These are phyloP conservation scores for Phalanger gymnotis DNA, from an alignment of 2,797 vertebrate species.

Conservation along the genomic window DNA sequence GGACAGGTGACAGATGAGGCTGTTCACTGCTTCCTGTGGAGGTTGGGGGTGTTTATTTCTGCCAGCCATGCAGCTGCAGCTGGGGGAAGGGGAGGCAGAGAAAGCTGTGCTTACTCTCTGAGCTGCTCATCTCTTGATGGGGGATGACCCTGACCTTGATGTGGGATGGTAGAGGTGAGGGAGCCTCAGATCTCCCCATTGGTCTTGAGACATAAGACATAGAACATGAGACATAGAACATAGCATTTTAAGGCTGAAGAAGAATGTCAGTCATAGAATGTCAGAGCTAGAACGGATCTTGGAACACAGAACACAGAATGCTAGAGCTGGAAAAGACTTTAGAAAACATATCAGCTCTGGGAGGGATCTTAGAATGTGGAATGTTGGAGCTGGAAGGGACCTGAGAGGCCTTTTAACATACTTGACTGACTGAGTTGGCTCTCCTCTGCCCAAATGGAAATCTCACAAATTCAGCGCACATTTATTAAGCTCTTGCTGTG, in stretches of 20 bases:
- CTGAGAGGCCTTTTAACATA: not conserved
- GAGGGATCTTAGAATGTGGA: not conserved
- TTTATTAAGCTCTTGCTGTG: not conserved
- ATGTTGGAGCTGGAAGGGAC: not conserved
- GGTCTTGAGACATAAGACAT: not conserved
- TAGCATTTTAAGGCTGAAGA: not conserved
- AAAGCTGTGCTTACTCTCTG: not conserved
- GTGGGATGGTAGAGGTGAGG: not conserved
- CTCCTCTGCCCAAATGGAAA: not conserved
- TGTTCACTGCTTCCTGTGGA: not conserved
- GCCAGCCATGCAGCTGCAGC: not conserved
- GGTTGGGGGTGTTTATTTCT: constrained; percentile 1
- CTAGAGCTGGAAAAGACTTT: too few species aligned
- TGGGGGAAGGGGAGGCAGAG: not conserved
- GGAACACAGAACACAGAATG: not conserved
- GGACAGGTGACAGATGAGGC: constrained; percentile 14
- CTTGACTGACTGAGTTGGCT: not conserved
- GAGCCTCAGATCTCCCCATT: not conserved
- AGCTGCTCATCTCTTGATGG: not conserved
- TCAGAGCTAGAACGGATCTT: not conserved
- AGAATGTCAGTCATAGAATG: not conserved
- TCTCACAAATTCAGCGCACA: not conserved
- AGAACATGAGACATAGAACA: not conserved
- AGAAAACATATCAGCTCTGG: not conserved
- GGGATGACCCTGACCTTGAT: not conserved